Conservation (phyloP, 2,797 vertebrate genomes). For the Distichodus sexfasciatus region DNA sequence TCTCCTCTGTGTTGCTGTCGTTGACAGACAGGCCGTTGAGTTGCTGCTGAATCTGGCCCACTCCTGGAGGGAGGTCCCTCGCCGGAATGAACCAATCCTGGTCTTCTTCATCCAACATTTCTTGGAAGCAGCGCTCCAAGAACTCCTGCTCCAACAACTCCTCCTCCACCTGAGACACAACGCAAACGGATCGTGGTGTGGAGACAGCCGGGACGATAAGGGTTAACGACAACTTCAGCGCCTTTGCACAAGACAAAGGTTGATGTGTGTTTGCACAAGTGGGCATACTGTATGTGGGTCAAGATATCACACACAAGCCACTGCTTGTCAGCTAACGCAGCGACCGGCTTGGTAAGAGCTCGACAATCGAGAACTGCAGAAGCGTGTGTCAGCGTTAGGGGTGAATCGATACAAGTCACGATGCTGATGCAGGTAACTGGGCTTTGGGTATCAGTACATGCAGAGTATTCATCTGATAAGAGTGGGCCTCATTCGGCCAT, state of each 20-base stretch:
- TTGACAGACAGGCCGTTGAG: slow-evolving; percentile 85
- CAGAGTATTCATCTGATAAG: too few species aligned
- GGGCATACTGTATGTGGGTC: not conserved
- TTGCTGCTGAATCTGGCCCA: slow-evolving; percentile 93
- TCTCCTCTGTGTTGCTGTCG: slow-evolving; percentile 82
- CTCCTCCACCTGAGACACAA: slow-evolving; percentile 84
- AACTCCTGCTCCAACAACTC: slow-evolving; percentile 96
- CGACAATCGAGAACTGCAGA: not conserved
- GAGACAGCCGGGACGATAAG: not conserved
- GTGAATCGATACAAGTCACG: too few species aligned
- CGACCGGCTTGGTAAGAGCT: not conserved
- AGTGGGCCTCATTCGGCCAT: too few species aligned
- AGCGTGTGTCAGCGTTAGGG: not conserved
- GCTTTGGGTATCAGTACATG: too few species aligned
- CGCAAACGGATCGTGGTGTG: not conserved
- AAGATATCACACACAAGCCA: not conserved
- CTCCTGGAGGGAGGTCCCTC: slow-evolving; percentile 87
- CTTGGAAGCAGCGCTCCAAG: slow-evolving; percentile 95
- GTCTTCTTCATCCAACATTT: slow-evolving; percentile 98
- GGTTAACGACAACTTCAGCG: not conserved
- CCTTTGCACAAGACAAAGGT: not conserved
- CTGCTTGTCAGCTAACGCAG: not conserved
- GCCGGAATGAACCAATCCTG: slow-evolving; percentile 97
- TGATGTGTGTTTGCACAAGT: not conserved
- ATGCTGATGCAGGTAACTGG: not conserved